Base-by-base conservation (phyloP, 2,888 invertebrate genomes). In the Euzophera pinguis region DNA sequence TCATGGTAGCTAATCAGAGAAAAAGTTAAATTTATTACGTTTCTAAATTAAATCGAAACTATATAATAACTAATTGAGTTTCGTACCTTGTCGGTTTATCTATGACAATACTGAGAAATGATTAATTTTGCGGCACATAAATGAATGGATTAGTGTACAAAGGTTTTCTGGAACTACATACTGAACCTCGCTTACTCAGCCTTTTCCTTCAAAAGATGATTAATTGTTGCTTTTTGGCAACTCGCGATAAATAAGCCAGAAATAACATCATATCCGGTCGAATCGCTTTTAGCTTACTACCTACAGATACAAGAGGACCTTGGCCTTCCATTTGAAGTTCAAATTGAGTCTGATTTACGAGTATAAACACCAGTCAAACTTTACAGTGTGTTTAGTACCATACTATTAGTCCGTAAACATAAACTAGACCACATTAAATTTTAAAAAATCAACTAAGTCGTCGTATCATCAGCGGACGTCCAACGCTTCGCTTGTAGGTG, bases 21-120 rank as follows among this genome's bases (percentile, higher is more conserved):
- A n/a, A n/a, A 22, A 22, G 3, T 22, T 22, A 22, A 3, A 22
- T 22, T 2, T 22, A 22, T 5, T 22, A 22, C 22, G 22, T 22
- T 22, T 22, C 22, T 22, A 22, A 22, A 22, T 22, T 22, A 3
- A 3, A 22, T 22, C 5, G 3, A 22, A 22, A 22, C 2, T 32
- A 32, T 6, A 32, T 1, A 32, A 7, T 4, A 2, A 32, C 32
- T 4, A 32, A 9, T 8, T 32, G 7, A 4, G 7, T 32, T 32
- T 42, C 17, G 38, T 53, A 45, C 53, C 54, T 56, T 54, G 55
- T 58, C 22, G 54, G 53, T 47, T 53, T 43, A 52, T 50, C 50
- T 48, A n/a, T 29, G 10, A 27, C 1, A 13, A 7, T 13, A 45
- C 10, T 29, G 45, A 29, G 13, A 22, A 35, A 50, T 37, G 17